Evolutionary conservation across 2,888 invertebrate species (phyloP).

Genomic region (Drosophila anceps): DNA sequence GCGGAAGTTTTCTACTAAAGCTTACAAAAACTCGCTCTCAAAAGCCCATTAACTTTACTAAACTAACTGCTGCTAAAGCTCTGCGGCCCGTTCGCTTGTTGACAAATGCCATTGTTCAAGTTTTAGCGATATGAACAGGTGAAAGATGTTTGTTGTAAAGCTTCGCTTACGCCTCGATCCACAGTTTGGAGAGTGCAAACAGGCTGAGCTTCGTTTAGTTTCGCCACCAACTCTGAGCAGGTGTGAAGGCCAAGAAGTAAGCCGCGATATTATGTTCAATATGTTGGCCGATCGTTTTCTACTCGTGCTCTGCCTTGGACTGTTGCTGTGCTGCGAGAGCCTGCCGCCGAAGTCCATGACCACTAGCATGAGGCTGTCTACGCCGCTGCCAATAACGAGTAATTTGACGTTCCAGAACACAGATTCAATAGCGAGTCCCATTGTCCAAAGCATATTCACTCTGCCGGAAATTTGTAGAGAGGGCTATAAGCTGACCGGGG

Average conservation of each 20-base stretch:
- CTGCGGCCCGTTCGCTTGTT: neutral
- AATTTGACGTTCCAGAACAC: neutral
- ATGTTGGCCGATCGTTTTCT: conserved; percentile 13
- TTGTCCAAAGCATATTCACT: conserved; percentile 38
- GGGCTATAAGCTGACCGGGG: conserved; percentile 32
- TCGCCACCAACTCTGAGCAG: conserved; percentile 2
- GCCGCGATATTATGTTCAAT: neutral
- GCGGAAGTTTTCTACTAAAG: neutral
- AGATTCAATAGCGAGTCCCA: neutral
- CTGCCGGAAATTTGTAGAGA: conserved; percentile 32
- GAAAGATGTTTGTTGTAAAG: conserved; percentile 15
- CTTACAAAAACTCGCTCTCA: neutral
- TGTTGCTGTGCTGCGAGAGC: conserved; percentile 31
- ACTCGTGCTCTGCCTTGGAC: conserved; percentile 13
- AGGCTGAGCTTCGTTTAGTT: conserved; percentile 29
- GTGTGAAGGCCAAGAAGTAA: conserved; percentile 12
- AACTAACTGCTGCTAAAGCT: neutral
- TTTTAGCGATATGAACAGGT: neutral
- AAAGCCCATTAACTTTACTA: neutral
- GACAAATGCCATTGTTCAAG: neutral
- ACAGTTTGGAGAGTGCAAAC: neutral
- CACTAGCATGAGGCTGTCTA: fast-evolving
- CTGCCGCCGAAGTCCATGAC: neutral
- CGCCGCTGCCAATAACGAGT: neutral
- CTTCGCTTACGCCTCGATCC: conserved; percentile 14